A percentile compares a stretch with the other conserved stretches of the same genome.
These are phyloP conservation scores for Corella eumyota DNA, from an alignment of 23 tunicate genomes.

Conservation along the genomic window DNA sequence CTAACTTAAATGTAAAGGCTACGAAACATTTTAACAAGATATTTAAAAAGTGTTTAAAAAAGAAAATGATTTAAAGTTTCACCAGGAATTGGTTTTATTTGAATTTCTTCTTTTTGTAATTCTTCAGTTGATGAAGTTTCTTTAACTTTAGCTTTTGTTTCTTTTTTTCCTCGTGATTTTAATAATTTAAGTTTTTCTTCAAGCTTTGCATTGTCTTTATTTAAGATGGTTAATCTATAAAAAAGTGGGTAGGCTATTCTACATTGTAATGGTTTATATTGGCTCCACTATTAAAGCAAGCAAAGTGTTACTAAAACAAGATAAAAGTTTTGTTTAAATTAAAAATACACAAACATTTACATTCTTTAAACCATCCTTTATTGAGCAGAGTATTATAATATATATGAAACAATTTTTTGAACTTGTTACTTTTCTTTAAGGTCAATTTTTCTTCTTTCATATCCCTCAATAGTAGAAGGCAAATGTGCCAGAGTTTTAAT, in stretches of 20 bases:
- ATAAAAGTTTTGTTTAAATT: too few species aligned
- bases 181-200: slow-evolving; percentile 20
- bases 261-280: too few species aligned
- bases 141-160: slow-evolving; percentile 7
- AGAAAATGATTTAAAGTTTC: background rate
- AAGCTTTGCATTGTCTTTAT: slow-evolving; percentile 23
- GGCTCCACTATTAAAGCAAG: too few species aligned
- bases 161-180: slow-evolving; percentile 15
- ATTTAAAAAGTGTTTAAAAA: background rate
- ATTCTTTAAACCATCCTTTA: background rate
- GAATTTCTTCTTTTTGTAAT: slow-evolving; percentile 12
- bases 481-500: slow-evolving; percentile 40
- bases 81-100: slow-evolving; percentile 74
- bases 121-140: slow-evolving; percentile 4
- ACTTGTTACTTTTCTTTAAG: slow-evolving; percentile 61
- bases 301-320: too few species aligned
- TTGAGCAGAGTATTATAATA: too few species aligned
- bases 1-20: too few species aligned
- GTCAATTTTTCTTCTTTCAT: slow-evolving; percentile 53
- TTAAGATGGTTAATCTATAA: slow-evolving; percentile 32
- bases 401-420: too few species aligned
- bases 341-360: background rate
- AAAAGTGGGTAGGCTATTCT: background rate
- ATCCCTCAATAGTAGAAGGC: slow-evolving; percentile 57
- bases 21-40: too few species aligned